Conservation (phyloP, 2,888 invertebrate species). For the Criorhina ranunculi region DNA sequence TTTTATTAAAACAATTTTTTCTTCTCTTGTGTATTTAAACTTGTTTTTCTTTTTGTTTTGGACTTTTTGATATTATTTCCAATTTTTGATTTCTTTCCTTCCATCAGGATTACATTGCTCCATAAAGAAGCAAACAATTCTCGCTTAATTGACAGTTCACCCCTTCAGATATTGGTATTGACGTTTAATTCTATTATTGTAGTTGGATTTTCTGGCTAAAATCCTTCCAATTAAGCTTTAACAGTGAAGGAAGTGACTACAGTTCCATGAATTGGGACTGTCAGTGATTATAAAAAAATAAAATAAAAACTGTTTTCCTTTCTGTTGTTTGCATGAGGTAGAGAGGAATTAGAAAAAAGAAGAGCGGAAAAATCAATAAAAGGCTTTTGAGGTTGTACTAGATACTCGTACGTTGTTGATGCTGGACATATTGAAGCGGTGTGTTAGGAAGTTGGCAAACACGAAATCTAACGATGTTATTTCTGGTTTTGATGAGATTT, state of each 20-base stretch:
- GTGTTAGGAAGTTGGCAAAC: not conserved
- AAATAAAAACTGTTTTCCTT: not conserved
- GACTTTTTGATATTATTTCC: conserved; percentile 25
- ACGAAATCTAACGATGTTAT: conserved; percentile 2
- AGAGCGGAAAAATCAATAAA: conserved; percentile 27
- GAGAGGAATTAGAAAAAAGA: not conserved
- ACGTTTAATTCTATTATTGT: conserved; percentile 50
- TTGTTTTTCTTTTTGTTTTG: conserved; percentile 8
- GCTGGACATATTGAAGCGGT: not conserved
- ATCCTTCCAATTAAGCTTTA: conserved; percentile 40
- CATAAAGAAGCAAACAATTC: conserved; percentile 47
- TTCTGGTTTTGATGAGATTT: not conserved
- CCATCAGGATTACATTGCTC: conserved; percentile 14
- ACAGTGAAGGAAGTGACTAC: conserved; percentile 3
- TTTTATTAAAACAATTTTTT: conserved; percentile 12
- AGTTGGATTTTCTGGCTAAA: conserved; percentile 40
- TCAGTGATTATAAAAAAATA: conserved; percentile 1
- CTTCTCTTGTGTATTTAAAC: not conserved
- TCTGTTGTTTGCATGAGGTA: conserved; percentile 27
- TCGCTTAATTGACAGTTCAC: conserved; percentile 52
- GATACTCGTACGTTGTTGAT: conserved; percentile 13
- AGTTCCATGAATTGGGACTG: conserved; percentile 26
- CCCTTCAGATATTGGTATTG: conserved; percentile 29
- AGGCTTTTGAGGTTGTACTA: conserved; percentile 14
- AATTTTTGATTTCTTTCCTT: conserved; percentile 7